Conservation (phyloP, 2,113 vertebrate species). For the Leptobrachium ailaonicum region DNA sequence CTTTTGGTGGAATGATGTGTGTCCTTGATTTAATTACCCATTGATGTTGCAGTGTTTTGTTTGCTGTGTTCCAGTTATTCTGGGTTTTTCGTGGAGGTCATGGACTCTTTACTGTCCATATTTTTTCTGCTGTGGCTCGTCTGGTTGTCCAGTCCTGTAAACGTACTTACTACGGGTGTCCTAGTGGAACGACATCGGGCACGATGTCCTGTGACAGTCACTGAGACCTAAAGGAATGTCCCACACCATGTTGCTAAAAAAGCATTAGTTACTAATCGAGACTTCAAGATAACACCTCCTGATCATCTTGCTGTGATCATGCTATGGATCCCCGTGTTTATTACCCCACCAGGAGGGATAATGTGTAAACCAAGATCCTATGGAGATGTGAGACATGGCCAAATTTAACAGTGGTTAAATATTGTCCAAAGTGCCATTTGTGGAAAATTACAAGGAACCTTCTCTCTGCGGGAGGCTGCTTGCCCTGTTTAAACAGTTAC, state of each 20-base stretch:
- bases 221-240: background rate
- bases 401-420: constrained; percentile 12
- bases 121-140: too few species aligned
- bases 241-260: background rate
- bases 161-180: too few species aligned
- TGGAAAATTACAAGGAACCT: constrained; percentile 14
- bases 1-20: too few species aligned
- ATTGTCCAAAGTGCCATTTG: background rate
- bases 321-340: too few species aligned
- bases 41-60: too few species aligned
- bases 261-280: constrained; percentile 1
- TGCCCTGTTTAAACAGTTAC: constrained; percentile 1
- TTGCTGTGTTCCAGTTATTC: too few species aligned
- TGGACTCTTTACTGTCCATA: too few species aligned
- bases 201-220: too few species aligned
- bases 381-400: background rate
- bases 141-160: too few species aligned
- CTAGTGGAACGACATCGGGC: too few species aligned
- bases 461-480: background rate
- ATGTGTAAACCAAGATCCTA: background rate
- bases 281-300: background rate
- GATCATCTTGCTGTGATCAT: background rate
- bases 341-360: constrained; percentile 12
- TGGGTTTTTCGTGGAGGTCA: too few species aligned
- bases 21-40: too few species aligned